Percentiles rank a stretch among this genome's conserved stretches.
Conservation (phyloP, 2,797 vertebrate genomes). For the Neostethus bicornis region DNA sequence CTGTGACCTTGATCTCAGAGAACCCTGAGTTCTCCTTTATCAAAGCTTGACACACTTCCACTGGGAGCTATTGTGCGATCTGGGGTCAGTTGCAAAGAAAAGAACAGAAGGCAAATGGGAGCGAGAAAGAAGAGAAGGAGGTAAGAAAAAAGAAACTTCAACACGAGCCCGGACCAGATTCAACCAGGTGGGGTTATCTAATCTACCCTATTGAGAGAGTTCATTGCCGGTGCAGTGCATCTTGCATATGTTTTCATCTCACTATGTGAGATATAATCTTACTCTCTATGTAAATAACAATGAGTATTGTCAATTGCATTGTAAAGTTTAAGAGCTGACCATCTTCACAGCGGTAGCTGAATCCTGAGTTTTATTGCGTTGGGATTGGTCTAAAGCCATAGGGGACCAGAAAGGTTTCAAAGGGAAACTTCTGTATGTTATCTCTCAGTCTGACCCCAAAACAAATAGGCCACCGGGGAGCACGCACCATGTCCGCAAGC, state of each 20-base stretch:
- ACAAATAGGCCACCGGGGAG: slow-evolving; percentile 79
- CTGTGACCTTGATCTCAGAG: slow-evolving; percentile 67
- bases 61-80: slow-evolving; percentile 64
- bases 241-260: slow-evolving; percentile 8
- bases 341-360: slow-evolving; percentile 35
- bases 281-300: slow-evolving; percentile 26
- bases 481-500: slow-evolving; percentile 42
- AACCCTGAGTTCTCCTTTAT: slow-evolving; percentile 54
- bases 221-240: slow-evolving; percentile 46
- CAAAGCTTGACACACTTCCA: slow-evolving; percentile 73
- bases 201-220: slow-evolving; percentile 57
- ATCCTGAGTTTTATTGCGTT: slow-evolving; percentile 63
- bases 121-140: slow-evolving; percentile 47
- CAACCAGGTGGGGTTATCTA: slow-evolving; percentile 74
- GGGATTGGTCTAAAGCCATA: slow-evolving; percentile 62
- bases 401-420: slow-evolving; percentile 61
- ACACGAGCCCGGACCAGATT: slow-evolving; percentile 55
- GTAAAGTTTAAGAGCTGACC: slow-evolving; percentile 42
- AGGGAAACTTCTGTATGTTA: slow-evolving; percentile 71
- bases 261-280: slow-evolving; percentile 34
- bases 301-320: slow-evolving; percentile 31
- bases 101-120: slow-evolving; percentile 67
- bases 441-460: slow-evolving; percentile 75
- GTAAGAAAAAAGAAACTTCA: slow-evolving; percentile 53
- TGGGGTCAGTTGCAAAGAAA: slow-evolving; percentile 54